phyloP scores from a whole-genome alignment of 2,113 vertebrate genomes.

The Ploceus nigricollis region DNA sequence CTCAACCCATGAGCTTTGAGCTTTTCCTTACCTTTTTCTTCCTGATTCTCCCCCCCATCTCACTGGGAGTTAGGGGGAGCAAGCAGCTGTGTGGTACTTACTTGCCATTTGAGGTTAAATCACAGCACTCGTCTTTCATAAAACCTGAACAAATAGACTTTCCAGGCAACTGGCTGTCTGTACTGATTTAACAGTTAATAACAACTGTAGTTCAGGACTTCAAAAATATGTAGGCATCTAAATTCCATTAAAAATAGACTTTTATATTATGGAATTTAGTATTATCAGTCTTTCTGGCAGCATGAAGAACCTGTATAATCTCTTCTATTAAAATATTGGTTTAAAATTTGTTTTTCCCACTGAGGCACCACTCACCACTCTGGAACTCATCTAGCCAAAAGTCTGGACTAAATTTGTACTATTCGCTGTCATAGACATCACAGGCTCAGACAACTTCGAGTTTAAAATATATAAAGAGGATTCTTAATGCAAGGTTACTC shows the following conservation, averaged over 20 bases:
- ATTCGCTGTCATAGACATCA: neutral
- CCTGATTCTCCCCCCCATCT: too few species aligned
- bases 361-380: neutral
- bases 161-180: neutral
- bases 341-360: neutral
- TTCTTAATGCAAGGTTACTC: neutral
- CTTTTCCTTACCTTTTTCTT: neutral
- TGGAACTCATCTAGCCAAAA: neutral
- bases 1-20: neutral
- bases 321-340: neutral
- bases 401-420: neutral
- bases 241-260: neutral
- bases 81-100: neutral
- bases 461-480: neutral
- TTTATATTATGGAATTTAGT: neutral
- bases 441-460: fast-evolving
- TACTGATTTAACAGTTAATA: neutral
- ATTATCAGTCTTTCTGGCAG: neutral
- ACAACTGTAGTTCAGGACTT: neutral
- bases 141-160: neutral
- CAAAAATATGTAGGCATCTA: neutral
- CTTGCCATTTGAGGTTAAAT: neutral
- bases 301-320: neutral
- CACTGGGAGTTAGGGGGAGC: neutral
- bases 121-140: neutral